Base-by-base conservation (phyloP, 2,888 invertebrate genomes). In the Tachina grossa region DNA sequence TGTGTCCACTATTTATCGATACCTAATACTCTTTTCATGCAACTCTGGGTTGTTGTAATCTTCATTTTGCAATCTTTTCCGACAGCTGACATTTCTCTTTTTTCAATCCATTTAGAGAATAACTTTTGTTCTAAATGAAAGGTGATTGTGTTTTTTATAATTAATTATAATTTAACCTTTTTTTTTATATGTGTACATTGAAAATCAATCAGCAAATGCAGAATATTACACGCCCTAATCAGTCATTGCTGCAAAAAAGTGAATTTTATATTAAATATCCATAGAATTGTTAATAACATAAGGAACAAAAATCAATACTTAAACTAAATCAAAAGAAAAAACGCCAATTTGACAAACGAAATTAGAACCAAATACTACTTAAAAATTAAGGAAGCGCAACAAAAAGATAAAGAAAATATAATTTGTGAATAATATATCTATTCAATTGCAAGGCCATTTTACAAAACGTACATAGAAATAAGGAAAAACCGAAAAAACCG, bases 221-320 rank as follows among this genome's bases (percentile, higher is more conserved):
- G 69, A 41, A 61, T 53, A 57, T 71, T 49, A 43, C 49, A 80
- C 72, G n/a, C 45, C 31, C 41, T 45, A 19, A 72, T 72, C 47
- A 51, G 53, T 39, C 16, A 63, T 41, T 65, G 31, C 19, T 31
- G 31, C 31, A 31, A 47, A 19, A 57, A 65, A 68, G 61, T 47
- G 61, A 45, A 71, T 9, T 55, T 49, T 19, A 49, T 66, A 55
- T 39, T 45, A 55, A 75, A 55, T 69, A 55, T 5, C 11, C 78
- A 57, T 66, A 61, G 43, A 31, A 74, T 57, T 19, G 9, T 49
- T 65, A 14, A 66, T 43, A 80, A 79, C 78, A 85, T 74, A 83
- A 76, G 65, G 82, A 74, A 75, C 66, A 79, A 83, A 82, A 82
- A 85, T 83, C 83, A 72, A 85, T 85, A 83, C 61, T 75, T 53